Evolutionary conservation across 1,140 invertebrate species (phyloP).

Genomic region (Tachypleus tridentatus): DNA sequence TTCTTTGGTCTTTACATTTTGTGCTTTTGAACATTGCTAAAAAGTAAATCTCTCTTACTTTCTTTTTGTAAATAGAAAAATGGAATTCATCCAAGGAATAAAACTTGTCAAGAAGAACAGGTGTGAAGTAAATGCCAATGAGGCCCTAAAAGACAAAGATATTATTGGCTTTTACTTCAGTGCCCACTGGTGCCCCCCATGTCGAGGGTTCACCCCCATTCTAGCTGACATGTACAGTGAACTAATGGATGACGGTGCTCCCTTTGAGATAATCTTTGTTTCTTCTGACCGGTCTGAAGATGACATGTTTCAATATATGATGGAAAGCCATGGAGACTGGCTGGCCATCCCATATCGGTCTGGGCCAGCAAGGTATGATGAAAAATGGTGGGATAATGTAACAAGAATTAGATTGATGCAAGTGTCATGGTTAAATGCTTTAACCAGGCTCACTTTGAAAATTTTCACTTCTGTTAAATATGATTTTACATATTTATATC

Average conservation of each 20-base stretch:
- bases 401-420: background rate
- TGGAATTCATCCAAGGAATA: background rate
- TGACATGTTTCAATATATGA: conserved; percentile 31
- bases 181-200: conserved; percentile 39
- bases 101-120: conserved; percentile 7
- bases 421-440: too few relatives aligned
- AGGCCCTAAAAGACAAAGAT: conserved; percentile 14
- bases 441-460: too few relatives aligned
- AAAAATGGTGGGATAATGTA: background rate
- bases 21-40: too few relatives aligned
- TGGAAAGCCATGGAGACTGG: conserved; percentile 33
- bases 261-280: conserved; percentile 33
- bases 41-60: too few relatives aligned
- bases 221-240: conserved; percentile 21
- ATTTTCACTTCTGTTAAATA: too few relatives aligned
- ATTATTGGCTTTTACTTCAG: conserved; percentile 34
- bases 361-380: conserved; percentile 19
- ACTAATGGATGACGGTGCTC: conserved; percentile 19
- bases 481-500: too few relatives aligned
- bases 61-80: too few relatives aligned
- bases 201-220: conserved; percentile 35
- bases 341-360: conserved; percentile 27
- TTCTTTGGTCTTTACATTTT: too few relatives aligned
- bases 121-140: background rate
- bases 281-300: conserved; percentile 30